Conservation (phyloP, 2,113 vertebrate genomes). For the Coturnix japonica region DNA sequence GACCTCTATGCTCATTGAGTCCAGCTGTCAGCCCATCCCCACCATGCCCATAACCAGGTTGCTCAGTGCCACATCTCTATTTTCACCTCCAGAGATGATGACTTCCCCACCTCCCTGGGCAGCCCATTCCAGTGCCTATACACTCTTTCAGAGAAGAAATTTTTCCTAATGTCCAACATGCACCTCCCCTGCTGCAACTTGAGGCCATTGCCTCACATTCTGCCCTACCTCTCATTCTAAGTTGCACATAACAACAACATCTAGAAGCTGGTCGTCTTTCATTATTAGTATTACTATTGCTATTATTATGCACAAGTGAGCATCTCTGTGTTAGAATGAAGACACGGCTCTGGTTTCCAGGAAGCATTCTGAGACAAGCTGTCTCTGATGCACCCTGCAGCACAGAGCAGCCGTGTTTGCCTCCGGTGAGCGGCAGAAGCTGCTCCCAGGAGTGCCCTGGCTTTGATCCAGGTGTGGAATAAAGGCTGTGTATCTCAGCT, state of each 20-base stretch:
- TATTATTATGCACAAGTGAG: neutral
- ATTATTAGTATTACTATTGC: neutral
- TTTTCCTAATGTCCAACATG: too few relatives aligned
- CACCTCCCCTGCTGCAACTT: too few relatives aligned
- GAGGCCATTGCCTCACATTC: too few relatives aligned
- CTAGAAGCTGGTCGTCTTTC: neutral
- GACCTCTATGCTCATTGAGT: too few relatives aligned
- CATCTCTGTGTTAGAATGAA: neutral
- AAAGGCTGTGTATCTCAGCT: neutral
- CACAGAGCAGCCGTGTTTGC: neutral
- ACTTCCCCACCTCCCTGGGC: too few relatives aligned
- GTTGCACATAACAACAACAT: neutral
- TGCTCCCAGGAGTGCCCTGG: neutral
- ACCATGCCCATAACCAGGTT: too few relatives aligned
- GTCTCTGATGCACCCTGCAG: neutral
- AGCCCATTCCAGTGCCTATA: too few relatives aligned
- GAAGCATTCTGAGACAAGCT: fast-evolving
- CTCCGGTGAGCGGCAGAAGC: neutral
- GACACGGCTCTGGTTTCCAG: neutral
- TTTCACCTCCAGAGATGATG: too few relatives aligned
- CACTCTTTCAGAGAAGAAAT: too few relatives aligned
- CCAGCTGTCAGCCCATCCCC: too few relatives aligned
- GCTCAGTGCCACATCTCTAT: too few relatives aligned
- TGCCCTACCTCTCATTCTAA: neutral
- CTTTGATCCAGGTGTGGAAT: neutral